phyloP scores from a whole-genome alignment of 2,797 vertebrate genomes.

The Antennarius maculatus region DNA sequence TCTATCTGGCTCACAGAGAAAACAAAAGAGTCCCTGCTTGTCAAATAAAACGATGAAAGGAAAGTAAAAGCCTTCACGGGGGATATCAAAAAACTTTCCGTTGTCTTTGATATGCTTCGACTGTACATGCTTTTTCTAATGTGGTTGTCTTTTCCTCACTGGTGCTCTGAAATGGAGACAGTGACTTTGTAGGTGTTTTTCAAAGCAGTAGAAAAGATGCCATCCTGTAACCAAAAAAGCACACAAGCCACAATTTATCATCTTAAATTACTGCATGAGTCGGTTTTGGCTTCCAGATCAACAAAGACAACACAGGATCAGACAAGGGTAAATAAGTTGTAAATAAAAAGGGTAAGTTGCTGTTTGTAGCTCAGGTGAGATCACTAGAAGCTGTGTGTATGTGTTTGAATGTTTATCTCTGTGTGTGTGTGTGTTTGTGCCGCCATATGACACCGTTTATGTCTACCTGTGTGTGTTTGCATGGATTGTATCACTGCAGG shows the following conservation, averaged over 20 bases:
- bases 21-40: constrained; percentile 33
- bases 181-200: constrained; percentile 16
- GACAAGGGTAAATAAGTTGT: constrained; percentile 2
- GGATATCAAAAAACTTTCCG: constrained; percentile 43
- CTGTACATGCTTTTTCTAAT: constrained; percentile 52
- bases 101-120: constrained; percentile 64
- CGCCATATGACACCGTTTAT: constrained; percentile 67
- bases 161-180: constrained; percentile 20
- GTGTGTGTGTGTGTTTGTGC: constrained; percentile 33
- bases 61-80: constrained; percentile 17
- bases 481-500: constrained; percentile 54
- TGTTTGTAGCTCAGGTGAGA: constrained; percentile 54
- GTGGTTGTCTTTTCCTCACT: constrained; percentile 52
- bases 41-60: constrained; percentile 67
- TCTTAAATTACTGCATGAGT: constrained; percentile 5
- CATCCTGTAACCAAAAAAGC: constrained; percentile 7
- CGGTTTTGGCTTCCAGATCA: constrained; percentile 12
- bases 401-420: too few species aligned
- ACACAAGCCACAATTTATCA: background rate
- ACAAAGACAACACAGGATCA: constrained; percentile 14
- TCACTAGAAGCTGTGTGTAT: constrained; percentile 34
- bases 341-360: constrained; percentile 44
- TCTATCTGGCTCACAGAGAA: constrained; percentile 37
- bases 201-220: constrained; percentile 29
- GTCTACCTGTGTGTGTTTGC: constrained; percentile 39